Evolutionary conservation across 2,888 invertebrate species (phyloP), one percentile per base, ranked within the genome.

Genomic region (Alcis repandata): DNA sequence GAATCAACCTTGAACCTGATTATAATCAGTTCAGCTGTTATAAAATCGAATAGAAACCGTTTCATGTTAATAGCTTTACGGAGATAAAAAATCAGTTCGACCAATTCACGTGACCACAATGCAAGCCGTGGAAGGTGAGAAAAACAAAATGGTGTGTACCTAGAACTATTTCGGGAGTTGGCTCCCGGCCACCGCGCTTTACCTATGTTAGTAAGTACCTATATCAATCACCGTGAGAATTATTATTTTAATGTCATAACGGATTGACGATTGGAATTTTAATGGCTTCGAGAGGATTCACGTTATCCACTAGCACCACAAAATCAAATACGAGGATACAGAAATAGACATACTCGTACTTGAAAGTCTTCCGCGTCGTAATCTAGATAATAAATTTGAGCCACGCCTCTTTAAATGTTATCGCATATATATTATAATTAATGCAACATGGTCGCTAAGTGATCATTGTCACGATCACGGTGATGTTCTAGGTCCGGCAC

Each of bases 91-190:
- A 59, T 59, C 38, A 53, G 58, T 52, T 67, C 70, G 65, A 68
- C 53, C 59, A 57, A 48, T 70, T 76, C 90, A 89, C 88, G 84
- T 89, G 90, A 90, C 84, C 88, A 86, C 85, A 86, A 83, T 87
- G 78, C 83, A 84, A 76, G 80, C 78, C 73, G 79, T 79, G 79
- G 84, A 83, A 89, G 89, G 89, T 89, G 89, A 83, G 85, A 86
- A 85, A 84, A 86, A 85, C 87, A 80, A 82, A 83, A 81, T 79
- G 78, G 80, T 78, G 78, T 77, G 74, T 75, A 46, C 56, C 56
- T 56, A 74, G 69, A 66, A 79, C 88, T 90, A 91, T 90, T 91
- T 90, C 79, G 70, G 83, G 82, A 83, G 53, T 88, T 92, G 92
- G 92, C 91, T 75, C 65, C 59, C 62, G 71, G 87, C 92, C 91